phyloP scores from a whole-genome alignment of 2,113 vertebrate species.

The Macquaria ambigua region DNA sequence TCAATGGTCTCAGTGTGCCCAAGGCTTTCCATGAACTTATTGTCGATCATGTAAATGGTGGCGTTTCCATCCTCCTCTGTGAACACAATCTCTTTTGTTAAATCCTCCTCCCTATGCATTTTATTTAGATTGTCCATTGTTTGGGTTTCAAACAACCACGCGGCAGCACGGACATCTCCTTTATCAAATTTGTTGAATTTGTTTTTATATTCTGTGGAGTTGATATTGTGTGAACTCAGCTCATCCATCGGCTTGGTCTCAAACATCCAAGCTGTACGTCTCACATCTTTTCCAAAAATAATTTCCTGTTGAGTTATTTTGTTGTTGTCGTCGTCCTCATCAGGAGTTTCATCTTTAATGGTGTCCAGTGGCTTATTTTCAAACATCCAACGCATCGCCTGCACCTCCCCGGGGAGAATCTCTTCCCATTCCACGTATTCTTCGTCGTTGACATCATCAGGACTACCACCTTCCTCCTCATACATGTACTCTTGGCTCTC shows the following conservation, averaged over 20 bases:
- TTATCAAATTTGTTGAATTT: slow-evolving; percentile 86
- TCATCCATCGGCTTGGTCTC: slow-evolving; percentile 88
- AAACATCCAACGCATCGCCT: slow-evolving; percentile 90
- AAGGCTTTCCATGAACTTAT: slow-evolving; percentile 85
- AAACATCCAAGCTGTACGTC: slow-evolving; percentile 90
- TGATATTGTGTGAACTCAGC: slow-evolving; percentile 66
- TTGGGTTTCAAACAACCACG: slow-evolving; percentile 90
- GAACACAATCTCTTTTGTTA: slow-evolving; percentile 79
- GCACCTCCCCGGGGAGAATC: slow-evolving; percentile 89
- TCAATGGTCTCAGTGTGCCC: slow-evolving; percentile 88
- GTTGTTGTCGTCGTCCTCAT: slow-evolving; percentile 76
- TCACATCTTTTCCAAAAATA: slow-evolving; percentile 87
- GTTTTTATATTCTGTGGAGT: slow-evolving; percentile 72
- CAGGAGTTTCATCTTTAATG: slow-evolving; percentile 83
- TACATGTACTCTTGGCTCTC: slow-evolving; percentile 83
- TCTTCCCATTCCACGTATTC: slow-evolving; percentile 88
- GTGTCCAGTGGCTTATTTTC: slow-evolving; percentile 89
- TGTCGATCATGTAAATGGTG: slow-evolving; percentile 90
- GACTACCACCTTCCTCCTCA: slow-evolving; percentile 82
- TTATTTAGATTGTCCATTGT: slow-evolving; percentile 88
- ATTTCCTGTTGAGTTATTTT: slow-evolving; percentile 86
- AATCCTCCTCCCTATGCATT: slow-evolving; percentile 82
- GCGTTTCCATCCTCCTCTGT: slow-evolving; percentile 87
- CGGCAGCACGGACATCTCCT: slow-evolving; percentile 84
- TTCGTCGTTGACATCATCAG: slow-evolving; percentile 84